phyloP scores from a whole-genome alignment of 2,113 vertebrate species.

The Pseudorectes ferrugineus region DNA sequence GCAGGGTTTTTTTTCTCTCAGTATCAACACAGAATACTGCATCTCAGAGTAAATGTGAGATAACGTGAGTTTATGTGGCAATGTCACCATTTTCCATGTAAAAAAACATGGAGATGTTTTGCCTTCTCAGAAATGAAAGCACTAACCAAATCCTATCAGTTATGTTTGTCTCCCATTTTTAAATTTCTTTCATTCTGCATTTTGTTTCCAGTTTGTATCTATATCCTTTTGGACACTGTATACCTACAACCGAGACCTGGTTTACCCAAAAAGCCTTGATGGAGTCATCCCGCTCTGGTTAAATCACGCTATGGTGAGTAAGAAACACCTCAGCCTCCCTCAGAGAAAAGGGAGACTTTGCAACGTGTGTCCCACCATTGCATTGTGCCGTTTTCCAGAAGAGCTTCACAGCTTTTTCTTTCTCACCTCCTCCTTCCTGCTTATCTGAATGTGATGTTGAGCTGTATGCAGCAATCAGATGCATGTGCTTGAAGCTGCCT shows the following conservation, averaged over 20 bases:
- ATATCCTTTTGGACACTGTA: conserved; percentile 84
- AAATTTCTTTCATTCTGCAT: background rate
- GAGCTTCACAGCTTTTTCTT: background rate
- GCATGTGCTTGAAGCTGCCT: background rate
- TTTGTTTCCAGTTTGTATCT: conserved; percentile 79
- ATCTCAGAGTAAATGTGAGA: background rate
- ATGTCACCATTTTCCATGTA: background rate
- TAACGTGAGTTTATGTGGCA: background rate
- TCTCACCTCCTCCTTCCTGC: background rate
- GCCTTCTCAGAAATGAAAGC: background rate
- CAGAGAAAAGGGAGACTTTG: background rate
- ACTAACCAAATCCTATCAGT: background rate
- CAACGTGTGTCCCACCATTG: background rate
- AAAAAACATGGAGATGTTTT: background rate
- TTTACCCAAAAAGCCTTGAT: conserved; percentile 83
- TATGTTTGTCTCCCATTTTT: background rate
- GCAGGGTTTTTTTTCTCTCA: background rate
- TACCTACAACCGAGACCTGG: conserved; percentile 79
- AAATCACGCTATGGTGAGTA: conserved; percentile 88
- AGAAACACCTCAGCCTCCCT: background rate
- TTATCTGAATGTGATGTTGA: background rate
- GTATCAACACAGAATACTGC: background rate
- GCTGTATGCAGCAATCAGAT: background rate
- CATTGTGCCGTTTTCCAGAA: background rate
- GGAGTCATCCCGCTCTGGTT: conserved; percentile 80